Conservation (phyloP, 2,797 vertebrate genomes). For the Lophotriccus pileatus region DNA sequence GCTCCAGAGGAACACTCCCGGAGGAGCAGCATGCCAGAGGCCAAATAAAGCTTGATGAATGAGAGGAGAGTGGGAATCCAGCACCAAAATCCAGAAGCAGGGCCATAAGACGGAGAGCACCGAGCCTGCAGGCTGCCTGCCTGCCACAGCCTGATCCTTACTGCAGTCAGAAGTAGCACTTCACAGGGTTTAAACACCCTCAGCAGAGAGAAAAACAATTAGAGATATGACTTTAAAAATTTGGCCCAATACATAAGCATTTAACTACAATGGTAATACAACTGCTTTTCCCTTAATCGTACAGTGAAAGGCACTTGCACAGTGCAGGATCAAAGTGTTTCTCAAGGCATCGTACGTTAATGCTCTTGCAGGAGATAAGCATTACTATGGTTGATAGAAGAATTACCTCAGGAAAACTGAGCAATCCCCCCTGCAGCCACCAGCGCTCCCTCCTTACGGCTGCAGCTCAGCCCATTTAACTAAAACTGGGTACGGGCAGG, state of each 20-base stretch:
- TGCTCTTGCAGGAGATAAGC: background rate
- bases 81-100: background rate
- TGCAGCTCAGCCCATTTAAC: background rate
- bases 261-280: background rate
- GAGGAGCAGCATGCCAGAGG: background rate
- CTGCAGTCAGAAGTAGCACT: background rate
- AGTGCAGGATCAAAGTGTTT: background rate
- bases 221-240: background rate
- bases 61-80: background rate
- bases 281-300: background rate
- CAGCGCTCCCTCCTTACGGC: rapidly evolving
- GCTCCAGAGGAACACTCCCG: background rate
- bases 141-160: background rate
- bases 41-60: conserved; percentile 16
- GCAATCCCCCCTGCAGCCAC: background rate
- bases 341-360: background rate
- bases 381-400: background rate
- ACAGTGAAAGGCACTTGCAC: background rate
- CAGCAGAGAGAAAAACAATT: background rate
- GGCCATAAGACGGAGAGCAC: rapidly evolving
- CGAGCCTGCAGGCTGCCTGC: rapidly evolving
- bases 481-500: rapidly evolving
- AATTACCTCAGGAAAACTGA: background rate
- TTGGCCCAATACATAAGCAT: background rate
- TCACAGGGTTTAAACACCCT: background rate